A percentile compares a stretch with the other conserved stretches of the same genome.
Conservation (phyloP, 2,797 vertebrate genomes). For the Hoplostethus atlanticus region DNA sequence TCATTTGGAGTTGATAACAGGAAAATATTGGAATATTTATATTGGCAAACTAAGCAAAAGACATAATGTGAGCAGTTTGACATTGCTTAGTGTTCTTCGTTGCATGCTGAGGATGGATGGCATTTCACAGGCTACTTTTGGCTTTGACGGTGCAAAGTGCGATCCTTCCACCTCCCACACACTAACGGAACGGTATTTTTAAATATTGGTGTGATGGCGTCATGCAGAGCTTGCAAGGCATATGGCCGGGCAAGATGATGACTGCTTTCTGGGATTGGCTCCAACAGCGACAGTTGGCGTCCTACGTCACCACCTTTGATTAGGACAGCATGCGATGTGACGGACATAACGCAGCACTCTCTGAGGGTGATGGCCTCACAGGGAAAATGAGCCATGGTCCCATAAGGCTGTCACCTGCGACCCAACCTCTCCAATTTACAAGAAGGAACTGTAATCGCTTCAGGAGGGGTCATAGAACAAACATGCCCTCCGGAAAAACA, state of each 20-base stretch:
- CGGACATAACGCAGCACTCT: conserved; percentile 40
- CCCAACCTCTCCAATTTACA: conserved; percentile 21
- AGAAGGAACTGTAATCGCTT: conserved; percentile 38
- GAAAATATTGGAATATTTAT: conserved; percentile 20
- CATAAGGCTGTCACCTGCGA: conserved; percentile 30
- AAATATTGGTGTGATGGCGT: conserved; percentile 65
- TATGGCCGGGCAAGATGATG: conserved; percentile 71
- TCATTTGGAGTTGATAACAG: background rate
- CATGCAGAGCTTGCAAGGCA: conserved; percentile 66
- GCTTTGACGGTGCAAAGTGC: conserved; percentile 28
- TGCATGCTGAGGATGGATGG: conserved; percentile 33
- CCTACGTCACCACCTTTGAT: conserved; percentile 80
- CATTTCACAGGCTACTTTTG: conserved; percentile 57
- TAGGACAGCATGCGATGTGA: conserved; percentile 60
- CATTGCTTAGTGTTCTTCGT: conserved; percentile 21
- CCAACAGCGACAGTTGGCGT: conserved; percentile 83
- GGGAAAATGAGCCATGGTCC: conserved; percentile 49
- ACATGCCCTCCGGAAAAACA: conserved; percentile 47
- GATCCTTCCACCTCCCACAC: conserved; percentile 56
- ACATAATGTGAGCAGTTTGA: conserved; percentile 43
- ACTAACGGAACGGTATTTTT: conserved; percentile 66
- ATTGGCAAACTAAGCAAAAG: conserved; percentile 39
- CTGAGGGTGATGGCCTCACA: conserved; percentile 33
- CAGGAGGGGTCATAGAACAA: conserved; percentile 47
- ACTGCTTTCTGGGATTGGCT: conserved; percentile 79